Evolutionary conservation across 2,797 vertebrate genomes (phyloP).

Genomic region (Balearica regulorum): DNA sequence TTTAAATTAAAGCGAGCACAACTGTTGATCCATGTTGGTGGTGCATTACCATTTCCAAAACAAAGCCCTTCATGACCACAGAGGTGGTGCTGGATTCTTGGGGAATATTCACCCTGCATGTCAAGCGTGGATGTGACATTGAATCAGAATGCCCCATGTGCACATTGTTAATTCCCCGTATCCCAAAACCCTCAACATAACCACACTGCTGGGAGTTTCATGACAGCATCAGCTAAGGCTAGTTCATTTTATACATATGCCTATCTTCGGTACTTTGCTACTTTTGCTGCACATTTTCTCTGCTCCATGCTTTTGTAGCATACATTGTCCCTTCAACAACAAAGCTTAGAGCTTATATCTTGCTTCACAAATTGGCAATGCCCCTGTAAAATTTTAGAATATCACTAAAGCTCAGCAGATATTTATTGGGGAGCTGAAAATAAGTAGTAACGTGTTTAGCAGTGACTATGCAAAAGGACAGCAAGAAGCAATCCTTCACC

Average conservation of each 20-base stretch:
- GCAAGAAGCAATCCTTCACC: neutral
- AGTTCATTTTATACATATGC: neutral
- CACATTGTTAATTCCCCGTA: neutral
- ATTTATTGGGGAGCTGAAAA: neutral
- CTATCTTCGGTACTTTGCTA: neutral
- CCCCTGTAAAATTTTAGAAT: neutral
- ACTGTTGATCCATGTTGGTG: neutral
- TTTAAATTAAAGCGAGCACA: neutral
- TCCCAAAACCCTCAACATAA: neutral
- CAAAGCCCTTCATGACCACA: neutral
- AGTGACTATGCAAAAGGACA: neutral
- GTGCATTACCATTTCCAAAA: neutral
- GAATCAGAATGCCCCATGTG: accelerated
- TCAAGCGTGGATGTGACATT: neutral
- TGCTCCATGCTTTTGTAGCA: neutral
- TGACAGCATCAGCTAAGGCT: neutral
- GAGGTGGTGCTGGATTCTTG: neutral
- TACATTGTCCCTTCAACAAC: accelerated
- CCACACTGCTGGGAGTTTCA: neutral
- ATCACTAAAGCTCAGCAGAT: neutral
- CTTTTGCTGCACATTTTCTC: neutral
- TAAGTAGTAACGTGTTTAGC: neutral
- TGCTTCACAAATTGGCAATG: neutral
- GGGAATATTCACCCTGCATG: neutral
- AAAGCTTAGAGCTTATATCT: neutral